A percentile compares a stretch with the other conserved stretches of the same genome.
These are phyloP conservation scores for Melanostoma scalare DNA, from an alignment of 2,888 invertebrate genomes.

Conservation along the genomic window DNA sequence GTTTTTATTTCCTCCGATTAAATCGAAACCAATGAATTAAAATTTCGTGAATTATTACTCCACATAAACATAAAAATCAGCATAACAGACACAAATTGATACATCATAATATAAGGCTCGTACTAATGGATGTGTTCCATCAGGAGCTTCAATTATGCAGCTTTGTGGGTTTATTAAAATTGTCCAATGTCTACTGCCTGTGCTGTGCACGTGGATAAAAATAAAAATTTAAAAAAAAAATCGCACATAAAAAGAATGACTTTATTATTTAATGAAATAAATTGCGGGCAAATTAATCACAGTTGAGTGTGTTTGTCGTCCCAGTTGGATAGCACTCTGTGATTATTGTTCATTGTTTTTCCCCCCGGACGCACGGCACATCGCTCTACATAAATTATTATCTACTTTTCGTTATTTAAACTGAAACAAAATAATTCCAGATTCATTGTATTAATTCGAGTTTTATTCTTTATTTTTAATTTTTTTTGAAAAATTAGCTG, in stretches of 20 bases:
- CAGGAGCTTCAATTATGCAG: conserved; percentile 55
- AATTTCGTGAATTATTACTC: conserved; percentile 33
- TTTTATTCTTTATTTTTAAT: neutral
- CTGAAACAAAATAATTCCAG: conserved; percentile 2
- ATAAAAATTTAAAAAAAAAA: neutral
- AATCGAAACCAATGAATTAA: conserved; percentile 47
- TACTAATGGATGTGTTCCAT: conserved; percentile 56
- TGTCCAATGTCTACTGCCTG: neutral
- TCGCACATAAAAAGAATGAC: neutral
- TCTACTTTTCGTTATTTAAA: conserved; percentile 1
- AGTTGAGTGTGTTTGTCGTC: conserved; percentile 6
- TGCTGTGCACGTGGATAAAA: neutral
- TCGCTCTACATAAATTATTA: conserved; percentile 7
- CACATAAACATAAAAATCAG: neutral
- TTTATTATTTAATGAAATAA: conserved; percentile 38
- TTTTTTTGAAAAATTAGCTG: neutral
- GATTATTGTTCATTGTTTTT: neutral
- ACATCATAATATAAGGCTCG: conserved; percentile 7
- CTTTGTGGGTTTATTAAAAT: conserved; percentile 59
- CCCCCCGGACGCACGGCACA: neutral
- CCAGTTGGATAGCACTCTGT: neutral
- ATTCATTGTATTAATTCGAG: neutral
- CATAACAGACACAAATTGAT: conserved; percentile 13
- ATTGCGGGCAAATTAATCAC: conserved; percentile 63
- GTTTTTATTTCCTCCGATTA: conserved; percentile 31